These are phyloP conservation scores for Glomeris maerens DNA, from an alignment of 1,140 invertebrate genomes.

Conservation along the genomic window DNA sequence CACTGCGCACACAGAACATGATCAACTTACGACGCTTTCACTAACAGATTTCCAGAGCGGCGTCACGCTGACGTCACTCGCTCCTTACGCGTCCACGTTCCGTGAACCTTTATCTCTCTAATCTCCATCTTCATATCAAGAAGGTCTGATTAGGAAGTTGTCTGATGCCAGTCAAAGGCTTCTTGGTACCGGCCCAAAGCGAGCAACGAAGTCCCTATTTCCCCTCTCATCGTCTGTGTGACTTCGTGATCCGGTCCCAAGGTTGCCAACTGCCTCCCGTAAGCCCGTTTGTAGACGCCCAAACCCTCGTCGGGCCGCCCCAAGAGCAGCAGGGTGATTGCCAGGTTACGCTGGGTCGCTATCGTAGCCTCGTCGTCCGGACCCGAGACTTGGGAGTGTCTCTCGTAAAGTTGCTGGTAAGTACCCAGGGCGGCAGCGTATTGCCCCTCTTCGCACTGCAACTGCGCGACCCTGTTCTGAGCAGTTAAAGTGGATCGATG, in stretches of 20 bases:
- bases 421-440: no score
- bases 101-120: no score
- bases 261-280: slow-evolving; percentile 14
- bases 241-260: slow-evolving; percentile 19
- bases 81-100: no score
- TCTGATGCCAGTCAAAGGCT: not conserved
- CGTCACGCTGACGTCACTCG: no score
- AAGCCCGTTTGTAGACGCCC: slow-evolving; percentile 17
- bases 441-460: no score
- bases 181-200: slow-evolving; percentile 13
- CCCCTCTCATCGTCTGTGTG: slow-evolving; percentile 14
- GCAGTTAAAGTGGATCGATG: not conserved
- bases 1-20: no score
- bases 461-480: not conserved
- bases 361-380: slow-evolving; percentile 6
- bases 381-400: no score
- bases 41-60: no score
- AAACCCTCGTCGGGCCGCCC: slow-evolving; percentile 10
- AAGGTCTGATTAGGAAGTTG: no score
- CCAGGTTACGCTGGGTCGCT: slow-evolving; percentile 5
- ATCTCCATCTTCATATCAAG: no score
- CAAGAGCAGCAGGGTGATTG: not conserved
- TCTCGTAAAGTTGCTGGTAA: no score
- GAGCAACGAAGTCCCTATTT: slow-evolving; percentile 13
- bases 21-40: no score